Evolutionary conservation across 2,888 invertebrate species (phyloP).

Genomic region (Halictus ligatus): DNA sequence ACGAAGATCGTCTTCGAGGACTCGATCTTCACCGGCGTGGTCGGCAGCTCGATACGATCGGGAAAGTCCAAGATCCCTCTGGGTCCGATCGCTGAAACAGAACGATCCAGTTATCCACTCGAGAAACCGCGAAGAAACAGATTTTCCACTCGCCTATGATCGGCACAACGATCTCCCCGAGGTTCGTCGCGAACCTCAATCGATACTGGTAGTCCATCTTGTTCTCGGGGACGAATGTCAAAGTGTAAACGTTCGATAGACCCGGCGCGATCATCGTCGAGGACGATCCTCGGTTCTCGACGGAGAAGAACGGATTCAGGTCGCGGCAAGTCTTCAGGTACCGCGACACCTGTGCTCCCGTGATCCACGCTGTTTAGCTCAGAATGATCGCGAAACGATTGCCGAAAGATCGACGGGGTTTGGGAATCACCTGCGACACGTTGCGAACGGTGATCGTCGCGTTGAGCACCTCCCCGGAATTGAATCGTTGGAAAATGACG

Average conservation of each 20-base stretch:
- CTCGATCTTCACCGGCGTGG: slow-evolving; percentile 85
- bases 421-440: slow-evolving; percentile 85
- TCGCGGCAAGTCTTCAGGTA: slow-evolving; percentile 85
- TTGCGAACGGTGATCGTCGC: slow-evolving; percentile 86
- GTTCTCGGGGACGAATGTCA: slow-evolving; percentile 88
- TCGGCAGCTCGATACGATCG: slow-evolving; percentile 85
- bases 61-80: slow-evolving; percentile 87
- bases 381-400: too few species aligned
- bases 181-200: slow-evolving; percentile 86
- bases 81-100: slow-evolving; percentile 85
- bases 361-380: neutral
- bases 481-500: slow-evolving; percentile 87
- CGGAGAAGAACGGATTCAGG: slow-evolving; percentile 85
- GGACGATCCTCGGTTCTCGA: slow-evolving; percentile 84
- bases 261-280: slow-evolving; percentile 89
- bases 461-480: slow-evolving; percentile 85
- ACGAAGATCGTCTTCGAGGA: slow-evolving; percentile 85
- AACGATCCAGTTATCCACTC: neutral
- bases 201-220: slow-evolving; percentile 86
- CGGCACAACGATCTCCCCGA: slow-evolving; percentile 86
- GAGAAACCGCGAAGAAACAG: neutral
- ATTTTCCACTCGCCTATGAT: slow-evolving; percentile 85
- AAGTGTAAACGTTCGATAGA: slow-evolving; percentile 87
- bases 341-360: slow-evolving; percentile 84
- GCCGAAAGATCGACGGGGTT: too few species aligned